Evolutionary conservation across 2,888 invertebrate genomes (phyloP), one percentile per base, ranked within the genome.

Genomic region (Lomographa bimaculata): DNA sequence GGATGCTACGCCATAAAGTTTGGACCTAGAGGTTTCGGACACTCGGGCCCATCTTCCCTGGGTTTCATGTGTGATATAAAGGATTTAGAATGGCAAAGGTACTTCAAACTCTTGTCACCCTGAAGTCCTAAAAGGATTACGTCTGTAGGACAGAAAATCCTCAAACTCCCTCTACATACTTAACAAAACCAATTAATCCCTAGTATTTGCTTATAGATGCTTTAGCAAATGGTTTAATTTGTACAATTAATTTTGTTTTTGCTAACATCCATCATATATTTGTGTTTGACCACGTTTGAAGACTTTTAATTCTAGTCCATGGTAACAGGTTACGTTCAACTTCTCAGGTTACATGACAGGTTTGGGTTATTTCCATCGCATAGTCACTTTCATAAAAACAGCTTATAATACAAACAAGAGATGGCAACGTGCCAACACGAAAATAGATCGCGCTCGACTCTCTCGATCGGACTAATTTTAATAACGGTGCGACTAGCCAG

Each of bases 1-100:
- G 96, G 96, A 90, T 98, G 98, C 92, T 97, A 98, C 93, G 96
- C 97, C 79, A 95, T 96, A 91, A 96, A 94, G 91, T 98, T 94
- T 92, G 98, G 98, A 67, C 97, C 97, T 67, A 94, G 97, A 90
- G 96, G 96, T 79, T 94, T 97, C 90, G 97, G 97, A 76, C 97
- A 96, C 89, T 95, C 96, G 69, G 96, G 96, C 78, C 95, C 97
- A 80, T 93, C 93, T 66, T 93, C 94, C 82, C 91, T 95, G 79
- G 95, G 95, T 75, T 92, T 95, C 79, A 94, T 94, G 92, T 94
- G 94, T 90, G 95, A 95, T 91, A 92, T 95, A 89, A 93, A 90
- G 91, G 95, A 95, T 89, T 73, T 82, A 72, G 92, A 93, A 78
- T 92, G 93, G 92, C 93, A 93, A 90, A 93, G 93, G 94, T 93